These are phyloP conservation scores for Mactra quadrangularis DNA, from an alignment of 1,140 invertebrate genomes.

Conservation along the genomic window DNA sequence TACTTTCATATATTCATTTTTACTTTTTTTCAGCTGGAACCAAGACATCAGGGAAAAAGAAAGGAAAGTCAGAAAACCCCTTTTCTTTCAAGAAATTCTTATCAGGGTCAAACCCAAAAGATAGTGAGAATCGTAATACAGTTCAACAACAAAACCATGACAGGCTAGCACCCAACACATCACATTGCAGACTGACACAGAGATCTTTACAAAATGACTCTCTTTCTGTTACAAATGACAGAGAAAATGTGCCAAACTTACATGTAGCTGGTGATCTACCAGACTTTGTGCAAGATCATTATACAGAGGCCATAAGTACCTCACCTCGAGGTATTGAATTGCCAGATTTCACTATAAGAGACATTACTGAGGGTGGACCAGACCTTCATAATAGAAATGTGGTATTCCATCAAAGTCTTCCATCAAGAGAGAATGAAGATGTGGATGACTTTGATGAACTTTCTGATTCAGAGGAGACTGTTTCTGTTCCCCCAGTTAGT, in stretches of 20 bases:
- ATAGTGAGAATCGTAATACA: conserved; percentile 13
- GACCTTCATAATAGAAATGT: conserved; percentile 26
- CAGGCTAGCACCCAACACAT: too few relatives aligned
- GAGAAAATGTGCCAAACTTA: conserved; percentile 17
- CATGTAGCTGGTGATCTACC: conserved; percentile 73
- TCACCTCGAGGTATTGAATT: conserved; percentile 63
- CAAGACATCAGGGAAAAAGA: conserved; percentile 68
- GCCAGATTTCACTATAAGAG: conserved; percentile 72
- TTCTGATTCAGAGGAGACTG: conserved; percentile 19
- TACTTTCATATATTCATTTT: too few relatives aligned
- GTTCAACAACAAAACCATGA: too few relatives aligned
- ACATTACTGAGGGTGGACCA: conserved; percentile 23
- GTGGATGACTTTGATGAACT: conserved; percentile 26
- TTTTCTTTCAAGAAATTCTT: conserved; percentile 82
- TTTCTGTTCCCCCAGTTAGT: background rate
- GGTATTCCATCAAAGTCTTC: background rate
- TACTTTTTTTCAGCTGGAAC: conserved; percentile 14
- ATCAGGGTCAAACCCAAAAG: conserved; percentile 28
- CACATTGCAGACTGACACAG: background rate
- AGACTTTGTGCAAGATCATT: conserved; percentile 81
- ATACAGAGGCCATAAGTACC: conserved; percentile 40
- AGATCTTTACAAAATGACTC: background rate
- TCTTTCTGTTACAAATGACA: background rate
- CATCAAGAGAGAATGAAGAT: background rate
- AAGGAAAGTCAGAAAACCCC: conserved; percentile 76